These are phyloP conservation scores for Rhinophrynus dorsalis DNA, from an alignment of 2,797 vertebrate genomes.

Conservation along the genomic window DNA sequence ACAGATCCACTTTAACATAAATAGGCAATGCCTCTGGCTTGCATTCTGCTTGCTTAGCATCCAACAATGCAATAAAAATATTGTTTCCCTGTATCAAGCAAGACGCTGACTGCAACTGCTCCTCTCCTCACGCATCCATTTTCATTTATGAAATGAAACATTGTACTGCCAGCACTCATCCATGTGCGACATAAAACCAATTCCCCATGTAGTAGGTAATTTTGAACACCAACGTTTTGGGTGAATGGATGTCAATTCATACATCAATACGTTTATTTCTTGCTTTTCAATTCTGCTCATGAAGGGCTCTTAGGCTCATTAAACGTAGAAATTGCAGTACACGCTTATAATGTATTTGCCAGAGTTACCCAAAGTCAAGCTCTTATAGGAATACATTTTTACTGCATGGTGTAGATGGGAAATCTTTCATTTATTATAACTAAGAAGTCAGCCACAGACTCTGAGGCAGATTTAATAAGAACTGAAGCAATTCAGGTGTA, in stretches of 20 bases:
- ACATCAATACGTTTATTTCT: conserved; percentile 39
- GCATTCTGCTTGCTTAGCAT: not conserved
- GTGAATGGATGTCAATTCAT: conserved; percentile 41
- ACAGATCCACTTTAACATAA: too few relatives aligned
- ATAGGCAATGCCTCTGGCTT: not conserved
- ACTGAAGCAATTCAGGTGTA: too few relatives aligned
- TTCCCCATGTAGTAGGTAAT: conserved; percentile 45
- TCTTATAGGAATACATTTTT: conserved; percentile 27
- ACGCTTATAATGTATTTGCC: conserved; percentile 25
- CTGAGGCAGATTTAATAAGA: too few relatives aligned
- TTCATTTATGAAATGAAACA: conserved; percentile 41
- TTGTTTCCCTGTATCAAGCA: not conserved
- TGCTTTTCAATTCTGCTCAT: conserved; percentile 30
- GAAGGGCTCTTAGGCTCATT: conserved; percentile 35
- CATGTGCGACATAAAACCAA: conserved; percentile 39
- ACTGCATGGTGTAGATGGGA: conserved; percentile 1
- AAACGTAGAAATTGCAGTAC: conserved; percentile 24
- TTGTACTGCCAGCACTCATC: conserved; percentile 16
- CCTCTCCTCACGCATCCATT: conserved; percentile 14
- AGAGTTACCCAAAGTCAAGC: not conserved
- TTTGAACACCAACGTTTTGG: conserved; percentile 19
- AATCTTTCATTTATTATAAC: not conserved
- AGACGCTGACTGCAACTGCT: not conserved
- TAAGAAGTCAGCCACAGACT: too few relatives aligned
- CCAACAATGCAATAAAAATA: too few relatives aligned